Conservation (phyloP, 2,113 vertebrate genomes). For the Pachyramphus minor region DNA sequence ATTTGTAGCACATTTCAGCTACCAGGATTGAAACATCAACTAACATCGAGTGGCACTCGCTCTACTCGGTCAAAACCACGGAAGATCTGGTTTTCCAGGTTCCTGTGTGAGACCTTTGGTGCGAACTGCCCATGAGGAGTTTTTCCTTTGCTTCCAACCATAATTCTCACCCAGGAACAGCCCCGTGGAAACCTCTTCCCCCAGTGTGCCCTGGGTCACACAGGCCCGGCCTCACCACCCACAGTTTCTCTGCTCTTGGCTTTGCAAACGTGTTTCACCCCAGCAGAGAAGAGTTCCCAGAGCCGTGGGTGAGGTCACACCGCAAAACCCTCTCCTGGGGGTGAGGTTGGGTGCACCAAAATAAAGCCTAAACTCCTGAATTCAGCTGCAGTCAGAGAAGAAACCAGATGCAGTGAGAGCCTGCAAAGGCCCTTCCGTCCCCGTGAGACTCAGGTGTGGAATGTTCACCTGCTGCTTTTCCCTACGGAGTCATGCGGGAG, state of each 20-base stretch:
- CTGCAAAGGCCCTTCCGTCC: fast-evolving
- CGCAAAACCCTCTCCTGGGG: neutral
- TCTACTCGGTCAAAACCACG: neutral
- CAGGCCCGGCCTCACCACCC: neutral
- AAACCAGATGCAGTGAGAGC: fast-evolving
- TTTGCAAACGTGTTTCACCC: neutral
- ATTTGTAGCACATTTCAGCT: neutral
- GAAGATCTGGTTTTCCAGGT: neutral
- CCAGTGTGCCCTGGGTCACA: neutral
- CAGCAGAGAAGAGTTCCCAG: neutral
- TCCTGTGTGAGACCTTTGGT: neutral
- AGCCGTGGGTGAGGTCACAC: neutral
- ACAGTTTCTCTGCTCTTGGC: neutral
- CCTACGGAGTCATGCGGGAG: neutral
- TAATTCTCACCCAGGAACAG: neutral
- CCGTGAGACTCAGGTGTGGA: fast-evolving
- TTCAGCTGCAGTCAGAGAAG: neutral
- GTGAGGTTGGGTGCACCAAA: neutral
- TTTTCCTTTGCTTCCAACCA: neutral
- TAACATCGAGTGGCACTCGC: neutral
- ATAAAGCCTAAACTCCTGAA: neutral
- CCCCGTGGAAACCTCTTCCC: neutral
- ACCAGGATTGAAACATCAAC: neutral
- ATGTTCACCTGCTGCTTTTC: neutral
- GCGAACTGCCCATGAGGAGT: neutral